phyloP scores from a whole-genome alignment of 1,140 invertebrate genomes.

The Ceratosolen fusciceps region DNA sequence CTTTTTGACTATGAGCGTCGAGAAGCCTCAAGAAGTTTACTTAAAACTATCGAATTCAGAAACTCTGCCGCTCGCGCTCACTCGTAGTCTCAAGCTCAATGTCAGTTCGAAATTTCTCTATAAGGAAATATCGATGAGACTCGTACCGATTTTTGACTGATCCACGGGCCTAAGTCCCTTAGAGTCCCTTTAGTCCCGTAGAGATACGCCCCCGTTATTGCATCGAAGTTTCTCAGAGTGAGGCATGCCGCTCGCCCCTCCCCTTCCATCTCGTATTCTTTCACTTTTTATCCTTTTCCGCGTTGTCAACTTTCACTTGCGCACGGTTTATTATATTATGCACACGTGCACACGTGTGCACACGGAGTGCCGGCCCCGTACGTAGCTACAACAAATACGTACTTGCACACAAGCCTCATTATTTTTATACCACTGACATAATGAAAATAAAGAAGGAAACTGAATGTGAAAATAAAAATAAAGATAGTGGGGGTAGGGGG shows the following conservation, averaged over 20 bases:
- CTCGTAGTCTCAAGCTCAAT: not conserved
- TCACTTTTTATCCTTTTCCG: not conserved
- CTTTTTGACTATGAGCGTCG: too few relatives aligned
- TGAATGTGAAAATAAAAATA: too few relatives aligned
- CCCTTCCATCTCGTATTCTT: not conserved
- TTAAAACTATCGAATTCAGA: conserved; percentile 17
- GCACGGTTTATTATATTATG: not conserved
- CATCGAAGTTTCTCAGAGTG: conserved; percentile 1
- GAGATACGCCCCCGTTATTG: not conserved
- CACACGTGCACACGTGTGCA: too few relatives aligned
- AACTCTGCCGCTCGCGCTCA: not conserved
- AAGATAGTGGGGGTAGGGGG: too few relatives aligned
- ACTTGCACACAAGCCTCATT: too few relatives aligned
- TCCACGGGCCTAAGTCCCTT: not conserved
- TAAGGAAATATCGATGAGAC: not conserved
- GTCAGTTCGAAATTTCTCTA: conserved; percentile 3
- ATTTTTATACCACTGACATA: too few relatives aligned
- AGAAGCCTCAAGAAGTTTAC: too few relatives aligned
- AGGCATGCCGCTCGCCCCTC: not conserved
- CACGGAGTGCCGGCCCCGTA: too few relatives aligned
- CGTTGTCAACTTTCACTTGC: conserved; percentile 16
- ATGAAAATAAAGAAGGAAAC: too few relatives aligned
- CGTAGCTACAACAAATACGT: too few relatives aligned
- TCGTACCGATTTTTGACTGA: not conserved
- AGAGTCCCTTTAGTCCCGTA: not conserved